Percentiles rank a stretch among this genome's conserved stretches.
These are phyloP conservation scores for Falco concolor DNA, from an alignment of 2,797 vertebrate genomes.

Conservation along the genomic window DNA sequence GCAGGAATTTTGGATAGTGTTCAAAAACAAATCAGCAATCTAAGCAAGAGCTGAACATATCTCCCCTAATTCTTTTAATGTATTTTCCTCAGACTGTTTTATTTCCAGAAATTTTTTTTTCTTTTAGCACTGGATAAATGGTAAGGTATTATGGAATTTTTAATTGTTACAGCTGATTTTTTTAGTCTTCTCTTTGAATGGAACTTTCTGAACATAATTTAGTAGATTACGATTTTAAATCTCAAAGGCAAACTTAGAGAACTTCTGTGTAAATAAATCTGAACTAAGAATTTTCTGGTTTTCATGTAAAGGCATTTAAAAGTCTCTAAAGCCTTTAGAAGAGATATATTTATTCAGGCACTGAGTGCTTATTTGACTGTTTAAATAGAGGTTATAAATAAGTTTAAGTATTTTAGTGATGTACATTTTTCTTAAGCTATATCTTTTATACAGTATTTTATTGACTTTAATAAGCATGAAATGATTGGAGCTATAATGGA, in stretches of 20 bases:
- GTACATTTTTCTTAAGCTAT: conserved; percentile 37
- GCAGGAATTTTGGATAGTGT: not conserved
- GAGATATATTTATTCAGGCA: conserved; percentile 22
- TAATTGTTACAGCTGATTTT: not conserved
- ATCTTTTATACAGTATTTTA: conserved; percentile 22
- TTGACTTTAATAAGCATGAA: conserved; percentile 50
- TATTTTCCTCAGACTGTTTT: not conserved
- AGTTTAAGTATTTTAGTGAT: conserved; percentile 9
- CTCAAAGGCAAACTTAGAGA: not conserved
- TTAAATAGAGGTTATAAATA: conserved; percentile 48
- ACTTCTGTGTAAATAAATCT: not conserved
- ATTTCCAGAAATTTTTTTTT: not conserved
- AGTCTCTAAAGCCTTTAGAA: conserved; percentile 22
- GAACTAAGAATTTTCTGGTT: conserved; percentile 43
- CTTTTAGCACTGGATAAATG: not conserved
- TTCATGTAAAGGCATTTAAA: conserved; percentile 11
- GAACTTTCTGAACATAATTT: not conserved
- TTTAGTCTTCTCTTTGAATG: not conserved
- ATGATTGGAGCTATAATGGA: conserved; percentile 65
- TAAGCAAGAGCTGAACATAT: not conserved
- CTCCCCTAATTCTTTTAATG: not conserved
- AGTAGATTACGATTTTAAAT: conserved; percentile 34
- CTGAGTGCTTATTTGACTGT: conserved; percentile 5
- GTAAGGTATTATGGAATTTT: not conserved
- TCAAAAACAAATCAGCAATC: not conserved